Percentiles rank a stretch among this genome's conserved stretches.
phyloP scores from a whole-genome alignment of 2,888 invertebrate genomes.

The Diplazon laetatorius region DNA sequence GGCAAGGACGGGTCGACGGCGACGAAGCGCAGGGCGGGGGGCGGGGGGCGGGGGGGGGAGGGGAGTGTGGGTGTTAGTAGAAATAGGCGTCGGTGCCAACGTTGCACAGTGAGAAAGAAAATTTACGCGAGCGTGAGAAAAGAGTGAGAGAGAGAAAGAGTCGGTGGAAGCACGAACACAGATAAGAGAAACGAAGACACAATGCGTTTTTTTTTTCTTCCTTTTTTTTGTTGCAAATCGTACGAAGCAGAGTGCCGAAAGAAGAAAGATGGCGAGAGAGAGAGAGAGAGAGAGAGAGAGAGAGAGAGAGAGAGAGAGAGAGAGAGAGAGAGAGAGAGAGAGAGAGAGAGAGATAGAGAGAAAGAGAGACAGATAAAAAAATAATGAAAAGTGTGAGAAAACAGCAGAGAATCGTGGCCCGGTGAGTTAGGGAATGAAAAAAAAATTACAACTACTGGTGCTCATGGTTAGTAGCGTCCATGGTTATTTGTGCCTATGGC shows the following conservation, averaged over 20 bases:
- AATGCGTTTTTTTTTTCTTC: no score
- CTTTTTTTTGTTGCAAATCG: no score
- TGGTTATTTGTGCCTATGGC: no score
- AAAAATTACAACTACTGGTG: background rate
- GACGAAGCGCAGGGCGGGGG: no score
- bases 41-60: slow-evolving; percentile 39
- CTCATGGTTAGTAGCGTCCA: no score
- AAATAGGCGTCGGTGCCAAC: background rate
- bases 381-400: slow-evolving; percentile 13
- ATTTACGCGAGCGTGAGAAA: background rate
- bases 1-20: slow-evolving; percentile 15
- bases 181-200: slow-evolving; percentile 9
- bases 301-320: no score
- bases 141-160: slow-evolving; percentile 31
- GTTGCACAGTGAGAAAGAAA: slow-evolving; percentile 12
- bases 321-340: slow-evolving; percentile 4
- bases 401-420: background rate
- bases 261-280: no score
- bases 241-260: no score
- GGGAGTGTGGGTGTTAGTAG: no score
- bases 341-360: slow-evolving; percentile 30
- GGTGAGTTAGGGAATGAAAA: background rate
- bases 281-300: no score
- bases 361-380: background rate
- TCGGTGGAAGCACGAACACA: background rate